A percentile compares a stretch with the other conserved stretches of the same genome.
Evolutionary conservation across 30 jellyfish, hydroid and myxozoan species (phyloP).

Genomic region (Cassiopea xamachana): DNA sequence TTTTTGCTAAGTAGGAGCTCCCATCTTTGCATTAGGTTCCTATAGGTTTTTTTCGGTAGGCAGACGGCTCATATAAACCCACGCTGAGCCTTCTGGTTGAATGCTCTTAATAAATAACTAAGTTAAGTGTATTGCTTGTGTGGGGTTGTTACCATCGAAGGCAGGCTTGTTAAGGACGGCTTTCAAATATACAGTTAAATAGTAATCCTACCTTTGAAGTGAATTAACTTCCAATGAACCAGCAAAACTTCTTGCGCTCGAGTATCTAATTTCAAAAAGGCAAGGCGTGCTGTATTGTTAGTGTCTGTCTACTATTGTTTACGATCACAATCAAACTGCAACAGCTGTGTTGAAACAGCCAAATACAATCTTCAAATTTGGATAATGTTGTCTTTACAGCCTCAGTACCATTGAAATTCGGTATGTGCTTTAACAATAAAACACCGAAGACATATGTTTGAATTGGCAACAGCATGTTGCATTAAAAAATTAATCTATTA

Average conservation of each 20-base stretch:
- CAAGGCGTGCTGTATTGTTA: not conserved
- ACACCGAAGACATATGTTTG: not conserved
- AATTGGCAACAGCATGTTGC: not conserved
- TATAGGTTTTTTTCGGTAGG: no score
- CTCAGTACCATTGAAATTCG: not conserved
- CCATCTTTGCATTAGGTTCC: no score
- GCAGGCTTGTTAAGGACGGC: not conserved
- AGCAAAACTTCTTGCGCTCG: not conserved
- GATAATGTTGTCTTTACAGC: not conserved
- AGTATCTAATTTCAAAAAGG: not conserved
- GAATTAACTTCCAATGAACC: not conserved
- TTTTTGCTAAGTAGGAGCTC: no score
- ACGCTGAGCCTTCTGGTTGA: no score
- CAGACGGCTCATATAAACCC: no score
- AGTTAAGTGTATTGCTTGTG: no score
- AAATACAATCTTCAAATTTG: not conserved
- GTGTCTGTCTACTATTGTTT: not conserved
- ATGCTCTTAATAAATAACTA: no score
- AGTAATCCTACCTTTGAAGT: not conserved
- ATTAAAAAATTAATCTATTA: no score
- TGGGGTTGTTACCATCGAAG: no score
- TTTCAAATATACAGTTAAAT: not conserved
- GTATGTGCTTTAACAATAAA: not conserved
- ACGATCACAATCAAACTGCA: not conserved
- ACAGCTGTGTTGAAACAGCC: not conserved